Evolutionary conservation across 2,113 vertebrate species (phyloP).

Genomic region (rat (Rattus norvegicus)): GRCr8 NC_086019.1:28927001-28927500

Average conservation of each 20-base stretch:
- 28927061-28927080: background rate
- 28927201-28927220: background rate
- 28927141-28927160: background rate
- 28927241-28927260: background rate
- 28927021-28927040: conserved; percentile 22
- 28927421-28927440: background rate
- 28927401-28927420: background rate
- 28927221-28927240: background rate
- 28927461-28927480: background rate
- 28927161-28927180: background rate
- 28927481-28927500: background rate
- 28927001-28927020: background rate
- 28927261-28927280: background rate
- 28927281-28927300: background rate
- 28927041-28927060: background rate
- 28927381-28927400: background rate
- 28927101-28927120: background rate
- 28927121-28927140: background rate
- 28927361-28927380: background rate
- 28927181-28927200: background rate
- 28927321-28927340: background rate
- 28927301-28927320: background rate
- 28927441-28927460: background rate
- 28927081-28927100: background rate
- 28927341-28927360: too few relatives aligned